A percentile compares a stretch with the other conserved stretches of the same genome.
These are phyloP conservation scores for Anneissia japonica DNA, from an alignment of 35 echinoderm and acorn worm genomes.

Conservation along the genomic window DNA sequence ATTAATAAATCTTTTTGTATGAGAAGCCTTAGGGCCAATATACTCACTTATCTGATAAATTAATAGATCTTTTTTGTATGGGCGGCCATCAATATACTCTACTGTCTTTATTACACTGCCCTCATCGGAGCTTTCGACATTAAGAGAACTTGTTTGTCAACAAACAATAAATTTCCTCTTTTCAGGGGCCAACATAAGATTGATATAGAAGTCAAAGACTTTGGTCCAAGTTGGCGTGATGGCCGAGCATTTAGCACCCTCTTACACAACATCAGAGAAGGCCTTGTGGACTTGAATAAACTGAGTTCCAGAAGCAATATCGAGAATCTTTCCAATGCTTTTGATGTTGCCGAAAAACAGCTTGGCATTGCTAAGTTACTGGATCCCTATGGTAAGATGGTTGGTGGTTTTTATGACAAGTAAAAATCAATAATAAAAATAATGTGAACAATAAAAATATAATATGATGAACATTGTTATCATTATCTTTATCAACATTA, in stretches of 20 bases:
- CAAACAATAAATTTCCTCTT: background rate
- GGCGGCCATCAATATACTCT: too few species aligned
- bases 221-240: slow-evolving; percentile 96
- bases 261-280: slow-evolving; percentile 73
- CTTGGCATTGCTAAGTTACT: slow-evolving; percentile 88
- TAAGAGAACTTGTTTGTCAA: too few species aligned
- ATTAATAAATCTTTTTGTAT: too few species aligned
- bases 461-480: too few species aligned
- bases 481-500: too few species aligned
- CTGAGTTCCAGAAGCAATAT: slow-evolving; percentile 58
- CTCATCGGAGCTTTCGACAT: too few species aligned
- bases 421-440: too few species aligned
- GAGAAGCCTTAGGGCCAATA: too few species aligned
- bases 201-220: slow-evolving; percentile 67
- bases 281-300: slow-evolving; percentile 62
- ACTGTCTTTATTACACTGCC: too few species aligned
- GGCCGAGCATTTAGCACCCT: slow-evolving; percentile 84
- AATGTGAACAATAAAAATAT: too few species aligned
- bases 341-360: slow-evolving; percentile 67
- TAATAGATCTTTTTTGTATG: too few species aligned
- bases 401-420: background rate
- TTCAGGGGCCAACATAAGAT: background rate
- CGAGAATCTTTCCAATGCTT: slow-evolving; percentile 79
- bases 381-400: slow-evolving; percentile 71
- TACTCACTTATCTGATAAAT: too few species aligned